Evolutionary conservation across 2,888 invertebrate species (phyloP).

Genomic region (Cantharis flavilabris): DNA sequence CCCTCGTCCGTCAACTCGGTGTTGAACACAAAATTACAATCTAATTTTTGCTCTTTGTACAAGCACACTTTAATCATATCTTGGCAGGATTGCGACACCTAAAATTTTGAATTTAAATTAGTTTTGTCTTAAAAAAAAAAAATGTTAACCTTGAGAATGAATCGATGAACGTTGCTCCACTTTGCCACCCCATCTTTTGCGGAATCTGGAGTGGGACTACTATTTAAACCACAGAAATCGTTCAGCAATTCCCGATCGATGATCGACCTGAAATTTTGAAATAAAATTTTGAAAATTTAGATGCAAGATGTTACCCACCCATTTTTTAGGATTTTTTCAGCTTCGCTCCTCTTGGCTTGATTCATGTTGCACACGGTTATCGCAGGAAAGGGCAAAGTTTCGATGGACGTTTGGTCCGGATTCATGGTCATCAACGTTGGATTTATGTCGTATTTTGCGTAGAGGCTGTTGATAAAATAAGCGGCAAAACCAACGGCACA

Average conservation of each 20-base stretch:
- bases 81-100: neutral
- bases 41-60: slow-evolving; percentile 43
- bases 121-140: neutral
- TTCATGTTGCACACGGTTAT: slow-evolving; percentile 86
- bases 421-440: slow-evolving; percentile 82
- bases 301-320: slow-evolving; percentile 41
- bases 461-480: slow-evolving; percentile 74
- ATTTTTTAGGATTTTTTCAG: slow-evolving; percentile 54
- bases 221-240: slow-evolving; percentile 47
- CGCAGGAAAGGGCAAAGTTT: slow-evolving; percentile 78
- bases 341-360: slow-evolving; percentile 70
- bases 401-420: slow-evolving; percentile 69
- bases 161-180: slow-evolving; percentile 54
- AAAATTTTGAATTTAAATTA: neutral
- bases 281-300: neutral
- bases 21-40: slow-evolving; percentile 71
- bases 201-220: slow-evolving; percentile 32
- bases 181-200: slow-evolving; percentile 37
- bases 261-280: slow-evolving; percentile 26
- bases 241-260: slow-evolving; percentile 48
- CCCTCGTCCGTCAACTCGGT: slow-evolving; percentile 77
- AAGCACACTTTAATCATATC: neutral
- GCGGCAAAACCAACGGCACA: slow-evolving; percentile 67
- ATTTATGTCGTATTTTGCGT: slow-evolving; percentile 70
- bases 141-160: slow-evolving; percentile 54